Evolutionary conservation across 1,140 invertebrate species (phyloP).

Genomic region (Drosophila pallidifrons): DNA sequence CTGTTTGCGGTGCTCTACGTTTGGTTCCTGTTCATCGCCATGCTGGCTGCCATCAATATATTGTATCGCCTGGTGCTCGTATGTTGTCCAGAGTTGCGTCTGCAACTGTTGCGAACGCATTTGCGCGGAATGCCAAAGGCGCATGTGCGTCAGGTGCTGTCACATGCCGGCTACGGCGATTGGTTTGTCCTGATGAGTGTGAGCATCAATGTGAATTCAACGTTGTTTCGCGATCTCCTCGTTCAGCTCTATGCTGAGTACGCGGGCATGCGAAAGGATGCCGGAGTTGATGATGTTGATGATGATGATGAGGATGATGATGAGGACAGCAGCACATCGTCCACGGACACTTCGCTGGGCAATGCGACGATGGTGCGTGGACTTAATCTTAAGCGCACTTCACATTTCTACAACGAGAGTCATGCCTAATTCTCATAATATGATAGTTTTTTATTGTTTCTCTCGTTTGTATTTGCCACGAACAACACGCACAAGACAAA

Average conservation of each 20-base stretch:
- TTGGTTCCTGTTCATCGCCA: slow-evolving; percentile 90
- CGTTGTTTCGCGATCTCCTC: slow-evolving; percentile 87
- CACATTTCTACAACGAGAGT: slow-evolving; percentile 51
- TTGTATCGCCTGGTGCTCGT: slow-evolving; percentile 85
- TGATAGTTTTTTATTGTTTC: slow-evolving; percentile 35
- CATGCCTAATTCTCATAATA: slow-evolving; percentile 53
- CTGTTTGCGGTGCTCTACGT: slow-evolving; percentile 92
- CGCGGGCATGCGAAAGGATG: neutral
- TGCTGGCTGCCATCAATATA: slow-evolving; percentile 88
- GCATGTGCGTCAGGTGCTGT: slow-evolving; percentile 56
- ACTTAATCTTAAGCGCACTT: slow-evolving; percentile 29
- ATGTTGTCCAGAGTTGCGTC: slow-evolving; percentile 67
- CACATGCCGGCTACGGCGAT: slow-evolving; percentile 86
- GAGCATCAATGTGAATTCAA: slow-evolving; percentile 89
- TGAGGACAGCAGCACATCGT: neutral
- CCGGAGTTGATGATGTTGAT: neutral
- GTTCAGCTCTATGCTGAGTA: slow-evolving; percentile 49
- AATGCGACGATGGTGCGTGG: slow-evolving; percentile 5
- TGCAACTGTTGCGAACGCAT: slow-evolving; percentile 86
- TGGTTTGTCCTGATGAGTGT: slow-evolving; percentile 89
- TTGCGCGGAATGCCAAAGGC: slow-evolving; percentile 63
- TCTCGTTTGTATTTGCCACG: slow-evolving; percentile 26
- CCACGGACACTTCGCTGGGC: neutral
- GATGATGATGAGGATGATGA: neutral
- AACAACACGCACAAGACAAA: slow-evolving; percentile 43